Conservation (phyloP, 2,888 invertebrate species). For the Eupithecia subfuscata region DNA sequence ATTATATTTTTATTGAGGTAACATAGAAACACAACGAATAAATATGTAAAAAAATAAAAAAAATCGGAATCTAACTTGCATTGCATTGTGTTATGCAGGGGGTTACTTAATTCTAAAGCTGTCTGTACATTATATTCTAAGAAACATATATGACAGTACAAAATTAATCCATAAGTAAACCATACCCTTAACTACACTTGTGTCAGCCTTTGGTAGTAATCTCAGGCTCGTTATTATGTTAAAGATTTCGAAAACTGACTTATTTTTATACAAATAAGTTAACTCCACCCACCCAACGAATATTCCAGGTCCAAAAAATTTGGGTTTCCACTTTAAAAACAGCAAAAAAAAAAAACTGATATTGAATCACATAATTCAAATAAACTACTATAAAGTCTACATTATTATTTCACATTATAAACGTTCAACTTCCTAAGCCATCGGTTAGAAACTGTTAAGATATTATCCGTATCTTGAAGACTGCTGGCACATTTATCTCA, state of each 20-base stretch:
- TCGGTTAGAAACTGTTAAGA: conserved; percentile 8
- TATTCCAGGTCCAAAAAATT: background rate
- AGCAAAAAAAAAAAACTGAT: background rate
- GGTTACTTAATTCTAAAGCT: too few species aligned
- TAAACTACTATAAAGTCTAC: conserved; percentile 30
- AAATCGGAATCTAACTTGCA: too few species aligned
- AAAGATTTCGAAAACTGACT: background rate
- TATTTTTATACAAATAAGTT: background rate
- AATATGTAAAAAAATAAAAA: too few species aligned
- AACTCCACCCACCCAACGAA: background rate
- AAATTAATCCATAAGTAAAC: too few species aligned
- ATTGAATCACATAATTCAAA: conserved; percentile 24
- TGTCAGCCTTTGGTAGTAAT: too few species aligned
- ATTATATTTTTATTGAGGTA: too few species aligned
- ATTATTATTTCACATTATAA: conserved; percentile 3
- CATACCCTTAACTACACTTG: too few species aligned
- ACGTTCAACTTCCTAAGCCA: background rate
- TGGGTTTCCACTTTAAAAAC: background rate
- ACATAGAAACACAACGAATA: too few species aligned
- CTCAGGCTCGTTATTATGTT: too few species aligned
- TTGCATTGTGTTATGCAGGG: too few species aligned
- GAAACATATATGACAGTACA: too few species aligned
- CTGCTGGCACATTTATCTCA: conserved; percentile 35
- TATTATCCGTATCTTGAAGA: conserved; percentile 30
- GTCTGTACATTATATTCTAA: too few species aligned